phyloP scores from a whole-genome alignment of 1,140 invertebrate species.

The Eupeodes corollae region DNA sequence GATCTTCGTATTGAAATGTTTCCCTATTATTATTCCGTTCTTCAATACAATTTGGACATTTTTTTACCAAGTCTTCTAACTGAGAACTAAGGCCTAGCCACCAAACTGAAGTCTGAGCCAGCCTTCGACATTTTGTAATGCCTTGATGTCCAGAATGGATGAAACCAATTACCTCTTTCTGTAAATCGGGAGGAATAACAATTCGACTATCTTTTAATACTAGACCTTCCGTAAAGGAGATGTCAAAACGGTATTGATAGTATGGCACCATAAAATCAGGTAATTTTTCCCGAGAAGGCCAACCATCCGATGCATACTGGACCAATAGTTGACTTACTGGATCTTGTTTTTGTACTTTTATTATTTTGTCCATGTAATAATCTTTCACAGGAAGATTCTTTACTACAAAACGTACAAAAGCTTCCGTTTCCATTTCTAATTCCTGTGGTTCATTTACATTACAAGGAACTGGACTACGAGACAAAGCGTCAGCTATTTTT shows the following conservation, averaged over 20 bases:
- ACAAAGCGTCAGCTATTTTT: slow-evolving; percentile 27
- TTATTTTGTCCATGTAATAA: too few relatives aligned
- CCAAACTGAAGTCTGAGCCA: slow-evolving; percentile 12
- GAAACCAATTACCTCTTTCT: slow-evolving; percentile 13
- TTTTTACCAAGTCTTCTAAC: too few relatives aligned
- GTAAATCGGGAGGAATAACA: slow-evolving; percentile 13
- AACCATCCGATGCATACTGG: slow-evolving; percentile 13
- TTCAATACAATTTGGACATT: too few relatives aligned
- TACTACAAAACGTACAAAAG: too few relatives aligned
- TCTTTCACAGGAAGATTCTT: too few relatives aligned
- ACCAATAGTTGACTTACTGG: slow-evolving; percentile 13
- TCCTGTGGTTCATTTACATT: slow-evolving; percentile 11
- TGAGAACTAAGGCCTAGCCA: slow-evolving; percentile 16
- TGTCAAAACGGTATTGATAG: slow-evolving; percentile 7
- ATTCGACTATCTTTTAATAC: slow-evolving; percentile 13
- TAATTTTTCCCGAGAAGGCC: too few relatives aligned
- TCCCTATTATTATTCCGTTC: too few relatives aligned
- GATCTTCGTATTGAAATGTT: too few relatives aligned
- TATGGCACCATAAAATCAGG: slow-evolving; percentile 10
- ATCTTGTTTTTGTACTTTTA: too few relatives aligned
- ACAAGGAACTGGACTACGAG: slow-evolving; percentile 11
- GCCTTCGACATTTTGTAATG: slow-evolving; percentile 15
- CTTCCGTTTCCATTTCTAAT: too few relatives aligned
- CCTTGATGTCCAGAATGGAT: too few relatives aligned
- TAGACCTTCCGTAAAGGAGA: too few relatives aligned